A percentile compares a stretch with the other conserved stretches of the same genome.
Evolutionary conservation across 2,797 vertebrate genomes (phyloP).

Genomic region (Sebastes elongatus): DNA sequence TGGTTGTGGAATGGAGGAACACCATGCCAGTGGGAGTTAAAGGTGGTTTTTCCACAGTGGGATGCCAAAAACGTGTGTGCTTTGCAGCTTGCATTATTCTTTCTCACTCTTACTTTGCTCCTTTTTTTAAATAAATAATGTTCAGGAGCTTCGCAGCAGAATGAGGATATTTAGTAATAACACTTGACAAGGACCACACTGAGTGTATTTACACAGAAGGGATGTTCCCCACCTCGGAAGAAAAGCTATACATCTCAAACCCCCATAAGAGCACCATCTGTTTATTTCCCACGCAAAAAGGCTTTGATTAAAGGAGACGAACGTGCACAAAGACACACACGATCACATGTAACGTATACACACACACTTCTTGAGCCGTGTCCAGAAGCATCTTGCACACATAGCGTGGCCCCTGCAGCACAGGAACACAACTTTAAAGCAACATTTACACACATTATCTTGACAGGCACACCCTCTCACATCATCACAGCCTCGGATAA

Average conservation of each 20-base stretch:
- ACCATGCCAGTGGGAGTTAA: slow-evolving; percentile 66
- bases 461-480: slow-evolving; percentile 52
- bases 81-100: slow-evolving; percentile 58
- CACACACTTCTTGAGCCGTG: slow-evolving; percentile 27
- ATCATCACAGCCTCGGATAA: slow-evolving; percentile 25
- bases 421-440: slow-evolving; percentile 19
- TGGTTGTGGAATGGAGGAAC: slow-evolving; percentile 59
- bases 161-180: slow-evolving; percentile 45
- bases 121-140: not conserved
- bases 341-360: not conserved
- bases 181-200: slow-evolving; percentile 64
- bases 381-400: slow-evolving; percentile 43
- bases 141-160: slow-evolving; percentile 15
- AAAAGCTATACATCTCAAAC: slow-evolving; percentile 45
- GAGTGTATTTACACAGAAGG: slow-evolving; percentile 55
- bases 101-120: slow-evolving; percentile 35
- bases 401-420: slow-evolving; percentile 16
- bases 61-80: slow-evolving; percentile 64
- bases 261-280: slow-evolving; percentile 51
- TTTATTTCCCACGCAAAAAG: slow-evolving; percentile 28
- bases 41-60: slow-evolving; percentile 76
- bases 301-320: slow-evolving; percentile 63
- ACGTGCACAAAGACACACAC: slow-evolving; percentile 23
- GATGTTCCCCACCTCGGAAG: slow-evolving; percentile 35
- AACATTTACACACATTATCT: not conserved